Percentiles rank a stretch among this genome's conserved stretches.
These are phyloP conservation scores for Oxygymnocypris stewartii DNA, from an alignment of 2,113 vertebrate genomes.

Conservation along the genomic window DNA sequence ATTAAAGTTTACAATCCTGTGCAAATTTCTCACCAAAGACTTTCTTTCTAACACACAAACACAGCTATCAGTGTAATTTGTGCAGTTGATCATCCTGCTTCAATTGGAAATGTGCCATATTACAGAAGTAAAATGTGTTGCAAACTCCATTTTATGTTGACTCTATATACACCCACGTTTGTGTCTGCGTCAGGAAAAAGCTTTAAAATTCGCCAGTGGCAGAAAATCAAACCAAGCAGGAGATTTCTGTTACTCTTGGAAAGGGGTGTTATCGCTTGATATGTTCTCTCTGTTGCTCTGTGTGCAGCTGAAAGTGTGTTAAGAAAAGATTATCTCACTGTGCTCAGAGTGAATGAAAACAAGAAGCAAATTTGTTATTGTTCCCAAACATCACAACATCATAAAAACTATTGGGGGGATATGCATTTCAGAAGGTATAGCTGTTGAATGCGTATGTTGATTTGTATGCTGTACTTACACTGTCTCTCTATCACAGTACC, in stretches of 20 bases:
- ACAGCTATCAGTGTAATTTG: background rate
- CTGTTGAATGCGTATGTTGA: background rate
- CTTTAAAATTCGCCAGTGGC: background rate
- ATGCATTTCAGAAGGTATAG: background rate
- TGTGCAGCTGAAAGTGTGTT: slow-evolving; percentile 19
- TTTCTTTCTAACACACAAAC: background rate
- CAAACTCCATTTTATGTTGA: background rate
- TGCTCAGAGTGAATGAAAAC: slow-evolving; percentile 15
- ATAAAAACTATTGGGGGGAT: no score
- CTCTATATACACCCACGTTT: background rate
- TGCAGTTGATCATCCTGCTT: background rate
- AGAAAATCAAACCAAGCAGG: slow-evolving; percentile 4
- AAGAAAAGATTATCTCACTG: slow-evolving; percentile 30
- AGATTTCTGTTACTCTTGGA: background rate
- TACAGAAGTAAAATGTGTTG: background rate
- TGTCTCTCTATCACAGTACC: background rate
- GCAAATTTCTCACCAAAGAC: slow-evolving; percentile 55
- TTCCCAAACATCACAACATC: slow-evolving; percentile 1
- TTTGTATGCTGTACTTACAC: background rate
- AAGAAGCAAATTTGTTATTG: background rate
- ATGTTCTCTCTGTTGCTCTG: slow-evolving; percentile 7
- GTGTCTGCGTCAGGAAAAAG: slow-evolving; percentile 7
- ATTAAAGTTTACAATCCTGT: slow-evolving; percentile 60
- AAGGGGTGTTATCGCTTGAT: background rate
- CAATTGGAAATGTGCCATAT: background rate